Conservation (phyloP, 1,140 invertebrate genomes). For the Drosophila ohnishii region DNA sequence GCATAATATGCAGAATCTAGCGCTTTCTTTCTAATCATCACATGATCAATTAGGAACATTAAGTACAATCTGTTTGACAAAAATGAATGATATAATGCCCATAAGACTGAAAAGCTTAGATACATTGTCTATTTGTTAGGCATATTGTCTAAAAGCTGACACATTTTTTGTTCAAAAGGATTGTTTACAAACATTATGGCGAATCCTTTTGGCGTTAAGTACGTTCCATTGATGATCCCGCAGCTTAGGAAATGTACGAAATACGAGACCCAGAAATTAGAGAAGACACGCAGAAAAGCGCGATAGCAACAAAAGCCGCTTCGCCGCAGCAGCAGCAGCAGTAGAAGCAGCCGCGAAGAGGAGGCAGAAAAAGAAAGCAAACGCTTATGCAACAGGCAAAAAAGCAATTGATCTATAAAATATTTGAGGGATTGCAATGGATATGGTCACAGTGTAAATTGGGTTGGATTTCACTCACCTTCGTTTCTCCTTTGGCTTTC, state of each 20-base stretch:
- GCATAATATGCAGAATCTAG: too few relatives aligned
- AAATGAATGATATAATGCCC: neutral
- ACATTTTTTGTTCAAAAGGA: neutral
- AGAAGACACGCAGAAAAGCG: constrained; percentile 14
- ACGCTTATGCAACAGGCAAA: constrained; percentile 64
- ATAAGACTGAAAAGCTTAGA: neutral
- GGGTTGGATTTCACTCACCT: constrained; percentile 54
- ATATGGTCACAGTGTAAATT: neutral
- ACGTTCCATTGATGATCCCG: neutral
- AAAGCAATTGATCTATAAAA: constrained; percentile 32
- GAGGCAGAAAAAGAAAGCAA: constrained; percentile 73
- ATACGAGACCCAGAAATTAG: constrained; percentile 2
- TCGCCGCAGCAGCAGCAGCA: constrained; percentile 24
- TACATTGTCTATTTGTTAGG: neutral
- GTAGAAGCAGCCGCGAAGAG: constrained; percentile 37
- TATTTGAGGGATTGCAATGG: neutral
- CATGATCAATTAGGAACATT: neutral
- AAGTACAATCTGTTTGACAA: neutral
- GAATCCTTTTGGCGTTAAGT: neutral
- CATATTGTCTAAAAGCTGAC: neutral
- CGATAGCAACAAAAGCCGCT: constrained; percentile 35
- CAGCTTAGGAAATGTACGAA: neutral
- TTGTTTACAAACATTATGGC: neutral
- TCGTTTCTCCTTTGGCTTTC: constrained; percentile 80
- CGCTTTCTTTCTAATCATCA: neutral